Evolutionary conservation across 92 coral and sea anemone genomes (phyloP), one percentile per base, ranked within the genome.

Genomic region (Palythoa caribaeorum): DNA sequence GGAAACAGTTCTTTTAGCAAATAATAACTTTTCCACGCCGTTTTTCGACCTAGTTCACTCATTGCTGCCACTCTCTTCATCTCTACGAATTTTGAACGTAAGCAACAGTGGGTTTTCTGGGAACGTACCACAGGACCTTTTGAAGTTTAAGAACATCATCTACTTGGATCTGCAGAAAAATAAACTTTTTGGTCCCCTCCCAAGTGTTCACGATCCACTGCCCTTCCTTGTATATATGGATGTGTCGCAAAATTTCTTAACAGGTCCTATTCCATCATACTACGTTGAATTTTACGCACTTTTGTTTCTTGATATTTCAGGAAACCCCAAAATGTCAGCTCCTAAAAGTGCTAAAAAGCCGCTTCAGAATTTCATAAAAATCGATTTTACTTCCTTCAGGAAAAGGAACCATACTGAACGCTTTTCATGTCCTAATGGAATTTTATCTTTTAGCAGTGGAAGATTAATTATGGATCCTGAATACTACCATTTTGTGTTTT

Each of bases 281-380:
- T 83, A 80, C 66, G 87, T 65, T 19, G 66, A 79, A 65, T 21
- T 89, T 11, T 52, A 72, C 12, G 81, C 93, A 2, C 92, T 94
- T 0, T 85, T 84, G 35, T 54, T 87, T 73, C 51, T 94, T 62
- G 96, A 94, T 69, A 90, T 94, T 73, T 92, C 96, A 55, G 90
- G 88, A 11, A 94, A 94, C 76, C 86, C 94, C 7, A 76, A 20
- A 10, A 92, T 92, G 95, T 63, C 73, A 3, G 81, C 83, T 3
- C 90, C 90, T 19, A 87, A 44, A 9, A 39, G 36, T 10, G 73
- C 35, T 59, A 44, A 54, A 54, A 40, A 51, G 35, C 9, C 38
- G 3, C 84, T 90, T 78, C 93, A 87, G 71, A 66, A 80, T 15
- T 36, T 80, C 68, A 87, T 90, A 76, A 70, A 54, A 38, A 71